Conservation (phyloP, 2,888 invertebrate genomes). For the Drosophila helvetica region DNA sequence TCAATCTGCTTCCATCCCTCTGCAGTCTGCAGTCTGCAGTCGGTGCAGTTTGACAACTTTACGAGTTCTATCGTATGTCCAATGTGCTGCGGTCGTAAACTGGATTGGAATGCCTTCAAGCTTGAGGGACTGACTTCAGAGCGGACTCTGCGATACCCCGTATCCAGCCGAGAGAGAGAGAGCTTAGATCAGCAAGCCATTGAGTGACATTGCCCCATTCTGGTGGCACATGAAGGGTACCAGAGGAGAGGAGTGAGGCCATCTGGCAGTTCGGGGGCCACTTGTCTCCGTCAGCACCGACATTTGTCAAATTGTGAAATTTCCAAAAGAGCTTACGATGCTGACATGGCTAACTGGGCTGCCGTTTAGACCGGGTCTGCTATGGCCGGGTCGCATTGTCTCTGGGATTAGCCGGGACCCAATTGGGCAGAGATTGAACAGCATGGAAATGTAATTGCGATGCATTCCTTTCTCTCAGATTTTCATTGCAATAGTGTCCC, state of each 20-base stretch:
- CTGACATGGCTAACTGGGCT: slow-evolving; percentile 30
- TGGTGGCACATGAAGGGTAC: background rate
- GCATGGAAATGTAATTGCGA: slow-evolving; percentile 24
- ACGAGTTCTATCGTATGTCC: background rate
- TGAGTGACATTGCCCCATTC: background rate
- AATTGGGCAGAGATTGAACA: slow-evolving; percentile 14
- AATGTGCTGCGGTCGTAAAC: background rate
- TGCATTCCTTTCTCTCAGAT: background rate
- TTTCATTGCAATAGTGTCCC: background rate
- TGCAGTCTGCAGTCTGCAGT: background rate
- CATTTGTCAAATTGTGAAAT: slow-evolving; percentile 42
- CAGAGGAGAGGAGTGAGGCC: background rate
- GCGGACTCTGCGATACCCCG: background rate
- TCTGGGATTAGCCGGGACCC: slow-evolving; percentile 30
- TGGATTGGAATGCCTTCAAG: background rate
- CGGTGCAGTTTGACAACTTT: background rate
- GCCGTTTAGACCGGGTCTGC: background rate
- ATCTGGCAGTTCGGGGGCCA: slow-evolving; percentile 37
- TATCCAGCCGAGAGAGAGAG: background rate
- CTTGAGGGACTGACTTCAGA: background rate
- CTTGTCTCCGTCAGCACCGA: slow-evolving; percentile 17
- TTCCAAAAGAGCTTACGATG: slow-evolving; percentile 27
- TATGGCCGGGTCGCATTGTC: slow-evolving; percentile 21
- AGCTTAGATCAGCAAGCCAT: background rate
- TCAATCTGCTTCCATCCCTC: background rate